A percentile compares a stretch with the other conserved stretches of the same genome.
These are phyloP conservation scores for Mugil cephalus DNA, from an alignment of 2,113 vertebrate species.

Conservation along the genomic window DNA sequence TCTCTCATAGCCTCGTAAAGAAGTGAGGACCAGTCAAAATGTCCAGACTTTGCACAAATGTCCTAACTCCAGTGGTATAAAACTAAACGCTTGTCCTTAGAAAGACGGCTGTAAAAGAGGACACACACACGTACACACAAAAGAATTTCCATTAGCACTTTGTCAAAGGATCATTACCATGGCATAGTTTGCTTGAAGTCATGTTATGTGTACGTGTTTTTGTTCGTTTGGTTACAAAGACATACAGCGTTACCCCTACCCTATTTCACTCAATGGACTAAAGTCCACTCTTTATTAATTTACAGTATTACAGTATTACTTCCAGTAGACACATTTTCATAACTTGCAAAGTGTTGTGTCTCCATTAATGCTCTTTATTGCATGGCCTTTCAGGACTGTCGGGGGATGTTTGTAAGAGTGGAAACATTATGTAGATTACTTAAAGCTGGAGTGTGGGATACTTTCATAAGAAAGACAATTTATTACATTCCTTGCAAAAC, in stretches of 20 bases:
- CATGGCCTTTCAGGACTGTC: not conserved
- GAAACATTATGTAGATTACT: not conserved
- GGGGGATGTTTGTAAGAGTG: not conserved
- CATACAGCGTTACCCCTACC: not conserved
- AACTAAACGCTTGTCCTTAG: too few species aligned
- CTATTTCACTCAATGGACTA: not conserved
- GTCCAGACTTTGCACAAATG: too few species aligned
- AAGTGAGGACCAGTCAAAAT: too few species aligned
- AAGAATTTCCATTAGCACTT: constrained; percentile 59
- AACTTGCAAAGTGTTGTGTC: not conserved
- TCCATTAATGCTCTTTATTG: not conserved
- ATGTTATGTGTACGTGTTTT: constrained; percentile 50
- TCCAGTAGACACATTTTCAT: not conserved
- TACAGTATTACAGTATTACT: not conserved
- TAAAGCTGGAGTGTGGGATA: too few species aligned
- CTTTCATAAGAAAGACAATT: too few species aligned
- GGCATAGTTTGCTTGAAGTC: constrained; percentile 50
- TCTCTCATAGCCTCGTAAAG: too few species aligned
- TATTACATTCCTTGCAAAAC: too few species aligned
- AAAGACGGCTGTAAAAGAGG: too few species aligned
- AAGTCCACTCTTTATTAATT: not conserved
- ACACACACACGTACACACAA: constrained; percentile 25
- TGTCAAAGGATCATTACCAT: constrained; percentile 66
- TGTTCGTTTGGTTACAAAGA: constrained; percentile 18
- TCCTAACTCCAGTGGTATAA: too few species aligned